Percentiles rank a stretch among this genome's conserved stretches.
Evolutionary conservation across 1,140 invertebrate genomes (phyloP).

Genomic region (Philaenus spumarius): DNA sequence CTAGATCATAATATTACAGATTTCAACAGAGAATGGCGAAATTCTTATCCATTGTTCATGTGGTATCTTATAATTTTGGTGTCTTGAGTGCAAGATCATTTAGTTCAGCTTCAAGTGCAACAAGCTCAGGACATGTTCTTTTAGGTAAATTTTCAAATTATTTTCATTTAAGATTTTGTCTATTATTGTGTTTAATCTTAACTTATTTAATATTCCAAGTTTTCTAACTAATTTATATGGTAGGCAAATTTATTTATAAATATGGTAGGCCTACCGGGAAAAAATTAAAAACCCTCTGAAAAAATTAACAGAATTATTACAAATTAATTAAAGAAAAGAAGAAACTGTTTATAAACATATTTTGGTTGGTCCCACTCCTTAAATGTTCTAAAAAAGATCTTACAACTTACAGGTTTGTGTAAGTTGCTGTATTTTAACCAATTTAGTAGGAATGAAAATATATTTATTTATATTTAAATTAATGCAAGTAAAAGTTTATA

Average conservation of each 20-base stretch:
- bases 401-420: no score
- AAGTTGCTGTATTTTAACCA: no score
- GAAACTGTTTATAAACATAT: not conserved
- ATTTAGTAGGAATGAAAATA: no score
- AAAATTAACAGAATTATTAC: not conserved
- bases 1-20: no score
- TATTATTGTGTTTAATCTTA: not conserved
- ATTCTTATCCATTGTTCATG: not conserved
- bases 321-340: not conserved
- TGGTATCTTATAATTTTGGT: not conserved
- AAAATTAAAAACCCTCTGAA: not conserved
- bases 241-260: not conserved
- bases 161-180: not conserved
- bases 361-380: no score
- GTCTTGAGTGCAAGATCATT: not conserved
- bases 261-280: not conserved
- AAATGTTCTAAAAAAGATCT: no score
- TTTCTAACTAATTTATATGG: not conserved
- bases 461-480: no score
- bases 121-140: slow-evolving; percentile 10
- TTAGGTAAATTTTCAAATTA: slow-evolving; percentile 1
- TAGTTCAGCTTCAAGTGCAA: not conserved
- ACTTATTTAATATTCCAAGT: not conserved
- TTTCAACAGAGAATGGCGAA: not conserved
- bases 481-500: no score